Conservation (phyloP, 30 jellyfish, hydroid and myxozoan genomes). For the Hydractinia echinata region DNA sequence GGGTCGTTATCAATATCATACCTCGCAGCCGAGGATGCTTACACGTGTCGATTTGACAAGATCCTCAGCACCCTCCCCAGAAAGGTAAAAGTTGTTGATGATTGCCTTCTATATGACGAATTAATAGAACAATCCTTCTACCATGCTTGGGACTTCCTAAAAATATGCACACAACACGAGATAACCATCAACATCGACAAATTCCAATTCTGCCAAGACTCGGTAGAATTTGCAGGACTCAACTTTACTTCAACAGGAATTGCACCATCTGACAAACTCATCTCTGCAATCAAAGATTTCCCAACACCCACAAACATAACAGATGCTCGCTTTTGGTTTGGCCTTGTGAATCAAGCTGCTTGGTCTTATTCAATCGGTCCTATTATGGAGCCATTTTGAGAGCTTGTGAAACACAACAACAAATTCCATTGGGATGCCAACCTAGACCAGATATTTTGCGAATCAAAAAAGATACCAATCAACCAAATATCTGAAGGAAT, state of each 20-base stretch:
- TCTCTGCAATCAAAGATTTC: background rate
- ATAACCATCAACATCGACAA: background rate
- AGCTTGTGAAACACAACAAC: background rate
- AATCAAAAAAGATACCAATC: background rate
- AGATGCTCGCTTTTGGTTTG: slow-evolving; percentile 22
- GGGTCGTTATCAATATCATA: background rate
- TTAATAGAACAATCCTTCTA: too few relatives aligned
- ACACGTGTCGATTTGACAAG: background rate
- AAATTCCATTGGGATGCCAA: background rate
- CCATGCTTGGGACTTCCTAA: too few relatives aligned
- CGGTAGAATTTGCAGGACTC: slow-evolving; percentile 21
- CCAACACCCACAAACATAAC: slow-evolving; percentile 17
- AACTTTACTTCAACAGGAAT: background rate
- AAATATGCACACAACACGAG: too few relatives aligned
- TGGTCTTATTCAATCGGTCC: background rate
- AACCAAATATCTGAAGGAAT: background rate
- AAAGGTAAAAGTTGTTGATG: too few relatives aligned
- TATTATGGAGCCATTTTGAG: slow-evolving; percentile 15
- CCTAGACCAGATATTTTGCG: background rate
- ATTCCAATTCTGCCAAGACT: background rate
- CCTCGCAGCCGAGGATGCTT: background rate
- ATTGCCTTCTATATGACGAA: too few relatives aligned
- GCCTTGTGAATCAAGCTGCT: background rate
- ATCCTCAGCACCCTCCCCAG: background rate
- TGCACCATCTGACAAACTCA: too few relatives aligned